Conservation (phyloP, 2,113 vertebrate species). For the Lethenteron reissneri region DNA sequence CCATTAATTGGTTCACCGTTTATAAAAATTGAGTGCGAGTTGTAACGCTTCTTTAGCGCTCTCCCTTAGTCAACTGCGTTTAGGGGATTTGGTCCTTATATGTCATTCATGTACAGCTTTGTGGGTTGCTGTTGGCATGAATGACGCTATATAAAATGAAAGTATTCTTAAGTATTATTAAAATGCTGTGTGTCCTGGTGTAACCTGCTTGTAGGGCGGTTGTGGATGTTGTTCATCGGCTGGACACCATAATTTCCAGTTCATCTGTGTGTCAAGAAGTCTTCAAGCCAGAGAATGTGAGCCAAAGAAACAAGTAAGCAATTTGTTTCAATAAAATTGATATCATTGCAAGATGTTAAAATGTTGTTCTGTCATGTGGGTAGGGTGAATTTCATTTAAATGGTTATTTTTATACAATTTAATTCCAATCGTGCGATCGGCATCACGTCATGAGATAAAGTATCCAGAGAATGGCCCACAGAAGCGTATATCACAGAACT, state of each 20-base stretch:
- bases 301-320: neutral
- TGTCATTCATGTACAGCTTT: too few species aligned
- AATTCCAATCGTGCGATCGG: neutral
- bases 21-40: too few species aligned
- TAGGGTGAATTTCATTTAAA: neutral
- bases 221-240: constrained; percentile 1
- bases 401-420: neutral
- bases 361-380: neutral
- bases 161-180: too few species aligned
- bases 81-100: too few species aligned
- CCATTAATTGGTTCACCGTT: too few species aligned
- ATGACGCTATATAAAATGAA: too few species aligned
- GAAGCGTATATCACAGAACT: too few species aligned
- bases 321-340: neutral
- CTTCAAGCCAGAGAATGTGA: neutral
- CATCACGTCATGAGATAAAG: neutral
- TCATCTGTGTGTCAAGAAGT: neutral
- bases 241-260: neutral
- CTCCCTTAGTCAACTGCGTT: too few species aligned
- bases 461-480: too few species aligned
- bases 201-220: neutral
- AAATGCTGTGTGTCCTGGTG: too few species aligned
- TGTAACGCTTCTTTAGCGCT: too few species aligned
- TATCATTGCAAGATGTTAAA: neutral
- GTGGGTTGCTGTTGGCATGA: too few species aligned